phyloP scores from a whole-genome alignment of 2,113 vertebrate species.

The Platycercus adscitus region DNA sequence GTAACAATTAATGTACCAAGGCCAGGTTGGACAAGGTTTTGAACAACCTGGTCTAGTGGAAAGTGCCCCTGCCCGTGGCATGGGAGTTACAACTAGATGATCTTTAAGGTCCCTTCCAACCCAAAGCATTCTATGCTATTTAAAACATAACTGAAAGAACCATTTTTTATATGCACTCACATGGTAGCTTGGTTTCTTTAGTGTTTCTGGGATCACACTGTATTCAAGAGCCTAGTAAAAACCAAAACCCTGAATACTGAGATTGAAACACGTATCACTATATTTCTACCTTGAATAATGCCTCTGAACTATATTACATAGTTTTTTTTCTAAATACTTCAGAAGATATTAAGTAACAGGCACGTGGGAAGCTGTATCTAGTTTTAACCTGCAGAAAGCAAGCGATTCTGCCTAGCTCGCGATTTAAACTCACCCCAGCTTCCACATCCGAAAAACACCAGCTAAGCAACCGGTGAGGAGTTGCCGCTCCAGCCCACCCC shows the following conservation, averaged over 20 bases:
- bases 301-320: rapidly evolving
- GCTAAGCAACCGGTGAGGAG: neutral
- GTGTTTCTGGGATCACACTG: neutral
- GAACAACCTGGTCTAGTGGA: neutral
- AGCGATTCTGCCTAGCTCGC: neutral
- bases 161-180: neutral
- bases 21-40: neutral
- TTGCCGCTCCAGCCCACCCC: neutral
- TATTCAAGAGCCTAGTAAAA: neutral
- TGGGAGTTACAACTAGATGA: neutral
- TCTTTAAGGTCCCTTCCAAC: neutral
- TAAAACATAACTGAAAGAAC: neutral
- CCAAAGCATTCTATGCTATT: neutral
- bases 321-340: neutral
- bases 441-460: neutral
- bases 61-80: neutral
- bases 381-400: neutral
- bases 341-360: neutral
- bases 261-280: rapidly evolving
- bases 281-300: neutral
- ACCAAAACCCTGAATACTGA: rapidly evolving
- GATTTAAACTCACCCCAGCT: neutral
- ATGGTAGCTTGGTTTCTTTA: neutral
- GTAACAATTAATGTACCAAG: rapidly evolving
- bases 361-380: slow-evolving; percentile 1